phyloP scores from a whole-genome alignment of 1,140 invertebrate species.

The Anastatus disparis region DNA sequence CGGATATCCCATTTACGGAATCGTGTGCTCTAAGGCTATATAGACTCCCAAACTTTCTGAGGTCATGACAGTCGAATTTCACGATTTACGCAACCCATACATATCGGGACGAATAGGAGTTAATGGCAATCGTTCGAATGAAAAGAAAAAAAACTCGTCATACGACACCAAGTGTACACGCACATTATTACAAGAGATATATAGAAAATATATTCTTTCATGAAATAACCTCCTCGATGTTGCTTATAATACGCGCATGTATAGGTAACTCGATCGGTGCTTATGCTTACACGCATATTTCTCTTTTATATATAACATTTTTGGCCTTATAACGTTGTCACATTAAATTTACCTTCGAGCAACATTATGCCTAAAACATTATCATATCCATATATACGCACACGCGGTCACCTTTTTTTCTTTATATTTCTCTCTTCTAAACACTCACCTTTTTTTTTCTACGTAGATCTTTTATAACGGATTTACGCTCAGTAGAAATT shows the following conservation, averaged over 20 bases:
- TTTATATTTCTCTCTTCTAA: too few species aligned
- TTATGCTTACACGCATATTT: too few species aligned
- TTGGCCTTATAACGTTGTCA: slow-evolving; percentile 24
- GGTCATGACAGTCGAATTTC: slow-evolving; percentile 34
- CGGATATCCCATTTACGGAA: neutral
- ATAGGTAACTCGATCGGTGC: slow-evolving; percentile 38
- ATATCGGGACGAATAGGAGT: too few species aligned
- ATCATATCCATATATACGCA: slow-evolving; percentile 2
- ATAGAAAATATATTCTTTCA: slow-evolving; percentile 1
- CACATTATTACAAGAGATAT: neutral
- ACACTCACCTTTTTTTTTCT: neutral
- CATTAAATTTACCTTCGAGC: slow-evolving; percentile 21
- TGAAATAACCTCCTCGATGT: neutral
- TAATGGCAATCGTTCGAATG: slow-evolving; percentile 38
- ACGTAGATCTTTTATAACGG: too few species aligned
- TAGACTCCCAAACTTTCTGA: neutral
- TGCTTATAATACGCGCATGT: neutral
- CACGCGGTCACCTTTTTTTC: too few species aligned
- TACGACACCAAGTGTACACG: neutral
- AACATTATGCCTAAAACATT: neutral
- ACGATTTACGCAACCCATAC: slow-evolving; percentile 47
- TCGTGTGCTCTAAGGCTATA: neutral
- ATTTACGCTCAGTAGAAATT: neutral
- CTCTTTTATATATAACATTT: too few species aligned
- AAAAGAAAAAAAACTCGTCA: slow-evolving; percentile 19